These are phyloP conservation scores for Isotomurus palustris DNA, from an alignment of 2,888 invertebrate genomes.

Conservation along the genomic window DNA sequence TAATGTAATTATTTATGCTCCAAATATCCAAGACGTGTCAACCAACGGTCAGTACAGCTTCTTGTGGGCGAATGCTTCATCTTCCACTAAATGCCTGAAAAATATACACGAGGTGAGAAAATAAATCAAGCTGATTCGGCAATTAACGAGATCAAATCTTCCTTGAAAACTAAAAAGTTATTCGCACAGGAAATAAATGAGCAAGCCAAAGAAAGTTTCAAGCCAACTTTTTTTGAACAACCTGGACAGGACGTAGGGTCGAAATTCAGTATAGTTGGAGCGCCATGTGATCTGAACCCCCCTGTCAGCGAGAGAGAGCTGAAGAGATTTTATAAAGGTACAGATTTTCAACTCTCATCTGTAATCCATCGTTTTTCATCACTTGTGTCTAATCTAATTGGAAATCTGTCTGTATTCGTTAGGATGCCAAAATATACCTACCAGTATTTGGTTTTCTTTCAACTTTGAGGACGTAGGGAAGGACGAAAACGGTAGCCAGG, in stretches of 20 bases:
- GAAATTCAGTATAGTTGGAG: conserved; percentile 52
- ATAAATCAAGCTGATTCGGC: neutral
- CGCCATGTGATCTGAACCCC: conserved; percentile 53
- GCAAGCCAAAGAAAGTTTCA: no score
- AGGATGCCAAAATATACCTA: conserved; percentile 54
- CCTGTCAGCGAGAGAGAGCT: conserved; percentile 51
- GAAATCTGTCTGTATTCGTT: conserved; percentile 4
- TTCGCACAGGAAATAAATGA: no score
- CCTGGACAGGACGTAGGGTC: conserved; percentile 44
- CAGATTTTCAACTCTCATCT: neutral
- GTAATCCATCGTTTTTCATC: neutral
- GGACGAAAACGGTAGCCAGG: neutral
- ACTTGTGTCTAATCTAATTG: neutral
- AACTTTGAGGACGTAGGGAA: conserved; percentile 35
- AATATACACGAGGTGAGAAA: conserved; percentile 37
- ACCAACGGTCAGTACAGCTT: conserved; percentile 40
- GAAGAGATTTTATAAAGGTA: conserved; percentile 49
- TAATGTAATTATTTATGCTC: conserved; percentile 40
- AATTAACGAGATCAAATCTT: no score
- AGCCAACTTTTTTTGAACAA: no score
- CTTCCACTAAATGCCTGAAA: conserved; percentile 34
- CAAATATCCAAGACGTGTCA: conserved; percentile 27
- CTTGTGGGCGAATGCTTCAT: conserved; percentile 39
- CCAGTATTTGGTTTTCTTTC: conserved; percentile 50
- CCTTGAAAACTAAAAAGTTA: no score